These are phyloP conservation scores for Eospalax fontanierii DNA, from an alignment of 2,797 vertebrate species.

Conservation along the genomic window DNA sequence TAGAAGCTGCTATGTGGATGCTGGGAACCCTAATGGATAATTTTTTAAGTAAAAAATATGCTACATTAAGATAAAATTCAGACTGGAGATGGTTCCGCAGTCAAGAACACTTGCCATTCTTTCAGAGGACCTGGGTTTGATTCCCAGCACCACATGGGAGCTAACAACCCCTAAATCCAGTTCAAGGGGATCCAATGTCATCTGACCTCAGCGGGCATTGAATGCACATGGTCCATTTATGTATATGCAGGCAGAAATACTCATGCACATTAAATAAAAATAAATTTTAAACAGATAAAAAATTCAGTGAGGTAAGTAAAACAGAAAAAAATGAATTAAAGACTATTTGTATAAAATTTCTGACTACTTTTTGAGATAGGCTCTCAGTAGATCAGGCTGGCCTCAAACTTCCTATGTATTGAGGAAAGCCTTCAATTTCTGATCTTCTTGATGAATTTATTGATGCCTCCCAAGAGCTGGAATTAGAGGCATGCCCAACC, in stretches of 20 bases:
- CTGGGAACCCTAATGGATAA: not conserved
- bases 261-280: not conserved
- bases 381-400: not conserved
- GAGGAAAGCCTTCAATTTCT: not conserved
- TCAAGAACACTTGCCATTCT: too few relatives aligned
- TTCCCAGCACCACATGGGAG: too few relatives aligned
- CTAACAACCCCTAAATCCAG: too few relatives aligned
- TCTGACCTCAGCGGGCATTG: too few relatives aligned
- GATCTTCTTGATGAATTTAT: not conserved
- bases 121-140: too few relatives aligned
- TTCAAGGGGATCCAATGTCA: too few relatives aligned
- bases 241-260: too few relatives aligned
- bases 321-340: not conserved
- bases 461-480: not conserved
- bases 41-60: not conserved
- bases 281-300: not conserved
- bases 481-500: not conserved
- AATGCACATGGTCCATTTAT: too few relatives aligned
- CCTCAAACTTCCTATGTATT: not conserved
- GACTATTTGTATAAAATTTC: not conserved
- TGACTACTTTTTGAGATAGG: not conserved
- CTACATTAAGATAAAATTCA: not conserved
- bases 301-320: not conserved
- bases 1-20: too few relatives aligned
- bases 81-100: too few relatives aligned